These are phyloP conservation scores for Strigamia maritima DNA, from an alignment of 2,888 invertebrate species.

Conservation along the genomic window DNA sequence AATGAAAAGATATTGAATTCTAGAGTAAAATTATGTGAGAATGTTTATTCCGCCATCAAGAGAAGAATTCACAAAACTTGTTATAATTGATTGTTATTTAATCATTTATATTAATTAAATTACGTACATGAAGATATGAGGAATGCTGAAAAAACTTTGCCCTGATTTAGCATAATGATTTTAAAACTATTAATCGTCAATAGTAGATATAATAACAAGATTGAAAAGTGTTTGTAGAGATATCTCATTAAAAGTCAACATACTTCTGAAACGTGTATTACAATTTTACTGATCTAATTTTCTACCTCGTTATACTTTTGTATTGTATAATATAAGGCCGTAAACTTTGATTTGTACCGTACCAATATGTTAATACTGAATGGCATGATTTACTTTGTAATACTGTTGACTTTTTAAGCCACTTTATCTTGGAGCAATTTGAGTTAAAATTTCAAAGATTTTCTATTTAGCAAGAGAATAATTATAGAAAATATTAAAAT, in stretches of 20 bases:
- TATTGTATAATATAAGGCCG: slow-evolving; percentile 1
- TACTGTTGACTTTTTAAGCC: slow-evolving; percentile 33
- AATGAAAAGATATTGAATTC: too few relatives aligned
- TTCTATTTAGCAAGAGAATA: too few relatives aligned
- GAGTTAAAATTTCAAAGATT: background rate
- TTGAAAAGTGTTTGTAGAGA: background rate
- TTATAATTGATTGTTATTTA: background rate
- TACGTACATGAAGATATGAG: background rate
- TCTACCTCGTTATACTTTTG: slow-evolving; percentile 3
- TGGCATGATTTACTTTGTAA: slow-evolving; percentile 19
- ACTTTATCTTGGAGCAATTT: slow-evolving; percentile 1
- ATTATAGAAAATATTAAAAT: background rate
- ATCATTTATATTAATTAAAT: background rate
- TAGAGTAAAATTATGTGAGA: too few relatives aligned
- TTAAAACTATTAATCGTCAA: background rate
- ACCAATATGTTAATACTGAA: slow-evolving; percentile 31
- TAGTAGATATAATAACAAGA: background rate
- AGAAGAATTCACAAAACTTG: background rate
- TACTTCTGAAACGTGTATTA: background rate
- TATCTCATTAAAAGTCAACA: background rate
- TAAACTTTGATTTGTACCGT: background rate
- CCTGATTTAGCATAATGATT: background rate
- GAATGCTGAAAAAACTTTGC: background rate
- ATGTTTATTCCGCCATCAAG: background rate
- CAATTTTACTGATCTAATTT: slow-evolving; percentile 15